Conservation (phyloP, 2,888 invertebrate genomes). For the Rhogogaster chlorosoma region DNA sequence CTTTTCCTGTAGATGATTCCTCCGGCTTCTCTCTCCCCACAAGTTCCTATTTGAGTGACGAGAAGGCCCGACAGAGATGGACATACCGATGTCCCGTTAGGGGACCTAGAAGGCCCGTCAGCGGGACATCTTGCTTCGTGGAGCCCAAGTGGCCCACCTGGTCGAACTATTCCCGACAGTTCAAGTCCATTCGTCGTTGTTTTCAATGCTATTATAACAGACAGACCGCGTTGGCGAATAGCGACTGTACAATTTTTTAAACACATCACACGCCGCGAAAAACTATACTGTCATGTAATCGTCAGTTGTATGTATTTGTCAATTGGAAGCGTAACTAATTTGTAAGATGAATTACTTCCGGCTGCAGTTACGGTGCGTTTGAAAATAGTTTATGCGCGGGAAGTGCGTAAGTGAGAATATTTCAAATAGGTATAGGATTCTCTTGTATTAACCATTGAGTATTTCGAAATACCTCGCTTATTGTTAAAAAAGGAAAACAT, state of each 20-base stretch:
- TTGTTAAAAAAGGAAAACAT: neutral
- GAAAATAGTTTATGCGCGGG: slow-evolving; percentile 41
- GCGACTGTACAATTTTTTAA: neutral
- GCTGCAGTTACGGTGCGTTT: slow-evolving; percentile 26
- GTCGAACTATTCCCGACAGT: slow-evolving; percentile 54
- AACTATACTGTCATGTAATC: slow-evolving; percentile 22
- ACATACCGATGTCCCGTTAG: slow-evolving; percentile 72
- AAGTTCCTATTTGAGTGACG: slow-evolving; percentile 57
- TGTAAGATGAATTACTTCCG: slow-evolving; percentile 40
- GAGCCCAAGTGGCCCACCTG: slow-evolving; percentile 61
- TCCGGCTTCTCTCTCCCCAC: slow-evolving; percentile 26
- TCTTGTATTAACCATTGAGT: neutral
- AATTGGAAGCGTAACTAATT: slow-evolving; percentile 40
- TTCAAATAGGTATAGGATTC: neutral
- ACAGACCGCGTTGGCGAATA: slow-evolving; percentile 7
- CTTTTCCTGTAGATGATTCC: slow-evolving; percentile 42
- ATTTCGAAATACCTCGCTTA: neutral
- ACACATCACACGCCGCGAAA: slow-evolving; percentile 17
- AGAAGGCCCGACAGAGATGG: slow-evolving; percentile 59
- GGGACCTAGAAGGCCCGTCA: slow-evolving; percentile 74
- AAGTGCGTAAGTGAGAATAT: slow-evolving; percentile 25
- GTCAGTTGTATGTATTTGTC: slow-evolving; percentile 16
- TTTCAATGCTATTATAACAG: slow-evolving; percentile 17
- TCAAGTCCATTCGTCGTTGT: slow-evolving; percentile 56
- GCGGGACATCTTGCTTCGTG: slow-evolving; percentile 60